Percentiles rank a stretch among this genome's conserved stretches.
Conservation (phyloP, 1,140 invertebrate genomes). For the Araneus ventricosus region DNA sequence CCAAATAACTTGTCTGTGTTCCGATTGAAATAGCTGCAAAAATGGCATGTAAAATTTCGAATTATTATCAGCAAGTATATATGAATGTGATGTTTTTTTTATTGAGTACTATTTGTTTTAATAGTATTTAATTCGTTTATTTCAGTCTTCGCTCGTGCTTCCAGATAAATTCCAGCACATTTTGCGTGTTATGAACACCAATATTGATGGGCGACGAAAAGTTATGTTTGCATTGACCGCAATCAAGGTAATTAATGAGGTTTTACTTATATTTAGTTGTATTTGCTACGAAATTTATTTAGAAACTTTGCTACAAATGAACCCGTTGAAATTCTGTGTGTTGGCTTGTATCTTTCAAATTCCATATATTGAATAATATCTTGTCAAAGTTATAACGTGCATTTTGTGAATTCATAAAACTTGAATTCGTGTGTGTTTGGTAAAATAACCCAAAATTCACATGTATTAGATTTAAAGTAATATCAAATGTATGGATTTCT, state of each 20-base stretch:
- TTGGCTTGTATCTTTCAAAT: too few species aligned
- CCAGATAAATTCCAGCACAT: conserved; percentile 99
- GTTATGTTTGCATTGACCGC: conserved; percentile 99
- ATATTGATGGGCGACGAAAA: conserved; percentile 98
- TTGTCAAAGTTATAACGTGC: too few species aligned
- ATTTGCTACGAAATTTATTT: background rate
- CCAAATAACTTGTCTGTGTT: background rate
- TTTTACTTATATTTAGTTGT: background rate
- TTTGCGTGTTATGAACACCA: conserved; percentile 99
- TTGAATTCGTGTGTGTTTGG: too few species aligned
- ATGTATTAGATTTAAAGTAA: too few species aligned
- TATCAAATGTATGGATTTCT: too few species aligned
- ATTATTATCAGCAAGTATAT: too few species aligned
- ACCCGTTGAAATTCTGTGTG: too few species aligned
- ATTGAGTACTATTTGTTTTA: background rate
- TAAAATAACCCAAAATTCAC: too few species aligned
- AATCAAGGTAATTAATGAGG: conserved; percentile 86
- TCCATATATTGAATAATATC: too few species aligned
- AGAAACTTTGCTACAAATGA: too few species aligned
- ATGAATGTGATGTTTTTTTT: background rate
- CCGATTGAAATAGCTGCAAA: background rate
- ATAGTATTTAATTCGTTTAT: background rate
- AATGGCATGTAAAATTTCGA: background rate
- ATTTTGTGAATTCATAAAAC: too few species aligned
- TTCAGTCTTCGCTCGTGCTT: conserved; percentile 86